Base-by-base conservation (phyloP, 2,113 vertebrate genomes). In the Nibea coibor region DNA sequence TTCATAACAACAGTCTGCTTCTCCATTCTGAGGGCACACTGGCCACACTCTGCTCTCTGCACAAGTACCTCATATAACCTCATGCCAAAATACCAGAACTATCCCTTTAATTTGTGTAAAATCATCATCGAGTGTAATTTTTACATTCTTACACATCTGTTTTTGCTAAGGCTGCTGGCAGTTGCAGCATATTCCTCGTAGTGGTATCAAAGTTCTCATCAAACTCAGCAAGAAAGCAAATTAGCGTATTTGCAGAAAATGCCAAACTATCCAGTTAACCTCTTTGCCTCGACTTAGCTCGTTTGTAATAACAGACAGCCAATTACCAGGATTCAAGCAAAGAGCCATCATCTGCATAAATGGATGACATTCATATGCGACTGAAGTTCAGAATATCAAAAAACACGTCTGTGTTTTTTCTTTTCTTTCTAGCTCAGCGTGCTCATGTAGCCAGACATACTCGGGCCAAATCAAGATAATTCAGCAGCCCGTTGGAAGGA, bases 401-500 rank as follows among this genome's bases (percentile, higher is more conserved):
- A 81, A 50, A 14, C 10, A 54, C 0, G 2, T 39, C 35, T 39
- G 35, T 39, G 35, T 35, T 35, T 35, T 54, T 22, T 5, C 4
- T 7, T 35, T 24, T 57, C 75, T 67, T 78, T 8, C 43, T 5
- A 39, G 78, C 16, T 47, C 64, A 59, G 59, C 22, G 1, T 39
- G 16, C 19, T 5, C 10, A 22, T 72, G 26, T 4, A 73, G 68
- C 19, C 24, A 54, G 66, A 67, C 47, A 28, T 58, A 69, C 53
- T 68, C 24, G 35, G 78, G 43, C 48, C 43, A 64, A 56, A 88
- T 74, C 24, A 39, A 56, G 78, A 86, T 80, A 65, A 75, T 62
- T 85, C 43, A 42, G 53, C 72, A 22, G 56, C 71, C 39, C 74
- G 42, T 75, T 75, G 64, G 84, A 84, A 31, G 77, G 67, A 59